phyloP scores from a whole-genome alignment of 2,888 invertebrate genomes.

The Prostheceraeus crozeri region DNA sequence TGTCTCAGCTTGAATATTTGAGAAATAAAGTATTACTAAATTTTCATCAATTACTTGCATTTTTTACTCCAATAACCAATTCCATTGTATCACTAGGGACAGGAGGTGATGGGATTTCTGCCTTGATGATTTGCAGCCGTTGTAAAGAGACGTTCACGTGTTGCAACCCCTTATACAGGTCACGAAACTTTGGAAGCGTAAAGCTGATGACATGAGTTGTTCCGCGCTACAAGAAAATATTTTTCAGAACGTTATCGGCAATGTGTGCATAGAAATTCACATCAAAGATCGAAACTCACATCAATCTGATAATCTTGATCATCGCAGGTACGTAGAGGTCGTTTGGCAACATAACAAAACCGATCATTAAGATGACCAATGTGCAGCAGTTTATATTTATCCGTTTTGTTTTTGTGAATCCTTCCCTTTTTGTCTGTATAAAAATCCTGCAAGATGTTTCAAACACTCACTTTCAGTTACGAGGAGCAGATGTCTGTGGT shows the following conservation, averaged over 20 bases:
- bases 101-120: slow-evolving; percentile 45
- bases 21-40: not conserved
- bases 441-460: no score
- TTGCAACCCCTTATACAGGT: not conserved
- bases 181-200: slow-evolving; percentile 35
- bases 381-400: slow-evolving; percentile 47
- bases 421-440: slow-evolving; percentile 47
- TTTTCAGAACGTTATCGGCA: not conserved
- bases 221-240: slow-evolving; percentile 50
- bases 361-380: not conserved
- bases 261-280: slow-evolving; percentile 24
- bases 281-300: slow-evolving; percentile 25
- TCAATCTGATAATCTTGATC: slow-evolving; percentile 36
- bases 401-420: slow-evolving; percentile 46
- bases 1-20: not conserved
- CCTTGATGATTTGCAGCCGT: slow-evolving; percentile 51
- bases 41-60: slow-evolving; percentile 43
- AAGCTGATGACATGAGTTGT: slow-evolving; percentile 57
- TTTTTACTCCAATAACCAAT: slow-evolving; percentile 49
- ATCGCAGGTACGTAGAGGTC: slow-evolving; percentile 19
- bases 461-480: no score
- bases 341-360: not conserved
- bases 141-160: slow-evolving; percentile 44
- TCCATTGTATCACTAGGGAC: slow-evolving; percentile 48
- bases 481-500: no score